These are phyloP conservation scores for Dicyrtoma fusca DNA, from an alignment of 2,888 invertebrate species.

Conservation along the genomic window DNA sequence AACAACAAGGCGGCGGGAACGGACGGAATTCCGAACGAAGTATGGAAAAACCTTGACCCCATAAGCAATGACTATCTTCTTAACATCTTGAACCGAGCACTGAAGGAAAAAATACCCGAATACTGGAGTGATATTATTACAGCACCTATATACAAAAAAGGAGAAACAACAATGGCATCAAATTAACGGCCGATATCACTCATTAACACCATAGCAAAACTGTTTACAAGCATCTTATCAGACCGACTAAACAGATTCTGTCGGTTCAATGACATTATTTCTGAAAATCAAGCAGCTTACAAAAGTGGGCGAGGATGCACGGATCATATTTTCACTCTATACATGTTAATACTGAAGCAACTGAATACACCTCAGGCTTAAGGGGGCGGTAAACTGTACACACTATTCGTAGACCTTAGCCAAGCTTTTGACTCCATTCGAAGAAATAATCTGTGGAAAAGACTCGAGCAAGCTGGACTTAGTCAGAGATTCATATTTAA, in stretches of 20 bases:
- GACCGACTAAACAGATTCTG: constrained; percentile 5
- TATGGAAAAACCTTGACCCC: too few species aligned
- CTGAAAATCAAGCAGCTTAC: constrained; percentile 24
- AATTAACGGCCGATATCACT: constrained; percentile 32
- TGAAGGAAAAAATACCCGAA: not conserved
- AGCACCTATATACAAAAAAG: constrained; percentile 21
- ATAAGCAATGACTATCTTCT: too few species aligned
- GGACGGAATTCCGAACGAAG: too few species aligned
- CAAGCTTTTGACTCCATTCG: constrained; percentile 1
- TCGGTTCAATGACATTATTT: not conserved
- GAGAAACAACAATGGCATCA: not conserved
- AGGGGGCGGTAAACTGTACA: not conserved
- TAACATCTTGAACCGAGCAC: not conserved
- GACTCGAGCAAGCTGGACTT: too few species aligned
- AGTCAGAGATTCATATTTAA: too few species aligned
- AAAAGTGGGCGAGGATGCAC: not conserved
- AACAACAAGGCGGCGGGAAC: too few species aligned
- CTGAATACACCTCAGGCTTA: not conserved
- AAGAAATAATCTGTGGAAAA: too few species aligned
- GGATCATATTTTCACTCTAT: constrained; percentile 26
- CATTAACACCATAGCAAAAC: constrained; percentile 3
- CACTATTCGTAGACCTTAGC: constrained; percentile 1
- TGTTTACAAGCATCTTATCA: constrained; percentile 11
- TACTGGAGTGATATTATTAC: constrained; percentile 3
- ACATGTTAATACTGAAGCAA: not conserved